A percentile compares a stretch with the other conserved stretches of the same genome.
Evolutionary conservation across 2,888 invertebrate species (phyloP).

Genomic region (Ectemnius lituratus): DNA sequence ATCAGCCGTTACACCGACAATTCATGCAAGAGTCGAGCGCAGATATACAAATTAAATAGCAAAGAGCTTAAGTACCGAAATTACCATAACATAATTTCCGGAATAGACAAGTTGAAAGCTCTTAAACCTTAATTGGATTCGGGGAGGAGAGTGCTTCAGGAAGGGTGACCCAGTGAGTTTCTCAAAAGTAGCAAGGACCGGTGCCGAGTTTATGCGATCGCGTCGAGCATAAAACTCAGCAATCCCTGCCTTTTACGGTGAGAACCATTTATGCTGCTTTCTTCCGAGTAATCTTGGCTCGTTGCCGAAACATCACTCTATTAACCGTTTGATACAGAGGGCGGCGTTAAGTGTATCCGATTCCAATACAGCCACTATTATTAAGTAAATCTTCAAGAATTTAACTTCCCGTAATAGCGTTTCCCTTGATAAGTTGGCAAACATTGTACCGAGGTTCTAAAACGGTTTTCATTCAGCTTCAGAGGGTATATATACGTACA

Average conservation of each 20-base stretch:
- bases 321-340: not conserved
- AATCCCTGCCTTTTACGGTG: constrained; percentile 21
- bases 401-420: no score
- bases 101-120: constrained; percentile 41
- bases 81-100: constrained; percentile 43
- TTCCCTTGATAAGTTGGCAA: no score
- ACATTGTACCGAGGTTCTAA: no score
- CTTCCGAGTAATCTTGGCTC: not conserved
- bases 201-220: constrained; percentile 38
- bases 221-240: constrained; percentile 42
- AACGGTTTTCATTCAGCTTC: no score
- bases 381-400: no score
- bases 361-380: no score
- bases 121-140: constrained; percentile 56
- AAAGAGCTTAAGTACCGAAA: constrained; percentile 29
- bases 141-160: constrained; percentile 26
- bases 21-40: not conserved
- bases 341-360: no score
- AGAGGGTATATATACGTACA: no score
- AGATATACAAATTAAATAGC: constrained; percentile 31
- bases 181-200: constrained; percentile 39
- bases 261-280: not conserved
- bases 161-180: constrained; percentile 22
- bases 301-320: constrained; percentile 21
- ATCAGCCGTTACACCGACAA: no score